Evolutionary conservation across 2,888 invertebrate species (phyloP), one percentile per base, ranked within the genome.

Genomic region (Apoda limacodes): DNA sequence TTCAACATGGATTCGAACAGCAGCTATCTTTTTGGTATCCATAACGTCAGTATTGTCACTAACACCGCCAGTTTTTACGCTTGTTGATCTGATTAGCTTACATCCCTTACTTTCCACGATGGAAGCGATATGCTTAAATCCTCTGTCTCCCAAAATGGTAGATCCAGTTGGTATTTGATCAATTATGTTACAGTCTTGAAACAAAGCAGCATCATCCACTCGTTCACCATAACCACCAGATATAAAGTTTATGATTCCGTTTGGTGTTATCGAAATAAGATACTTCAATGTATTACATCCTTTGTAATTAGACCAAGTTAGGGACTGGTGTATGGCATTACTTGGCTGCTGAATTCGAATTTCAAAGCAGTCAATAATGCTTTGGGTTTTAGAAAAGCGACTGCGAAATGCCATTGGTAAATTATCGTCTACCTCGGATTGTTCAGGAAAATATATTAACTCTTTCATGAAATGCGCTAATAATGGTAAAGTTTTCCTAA

Each of bases 201-300:
- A 30, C 13, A 43, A 39, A 9, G 7, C 22, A 4, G 25, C 17
- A 14, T 47, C 42, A 5, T 37, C 5, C 9, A 32, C 28, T 13
- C 37, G 32, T 1, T 60, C 53, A 17, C 59, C 56, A 43, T 42
- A 59, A 4, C 58, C 59, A 4, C 29, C 25, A 10, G 59, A 60
- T 3, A 61, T 34, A 43, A 46, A 61, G 34, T 49, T 54, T n/a
- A 62, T 50, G 1, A 56, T 28, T 2, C 59, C 52, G 47, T 52
- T 48, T 4, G 56, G 53, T 12, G 53, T 48, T 25, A 35, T 33
- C 5, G 50, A 49, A 25, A 55, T 42, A 9, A 53, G 40, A 43
- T 51, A 62, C 24, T 55, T 56, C 4, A 52, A 17, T 1, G 53
- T 52, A 35, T 57, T 55, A n/a, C 42, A 43, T 6, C 39, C 45